Evolutionary conservation across 2,888 invertebrate genomes (phyloP).

Genomic region (Lasioglossum villosulum): DNA sequence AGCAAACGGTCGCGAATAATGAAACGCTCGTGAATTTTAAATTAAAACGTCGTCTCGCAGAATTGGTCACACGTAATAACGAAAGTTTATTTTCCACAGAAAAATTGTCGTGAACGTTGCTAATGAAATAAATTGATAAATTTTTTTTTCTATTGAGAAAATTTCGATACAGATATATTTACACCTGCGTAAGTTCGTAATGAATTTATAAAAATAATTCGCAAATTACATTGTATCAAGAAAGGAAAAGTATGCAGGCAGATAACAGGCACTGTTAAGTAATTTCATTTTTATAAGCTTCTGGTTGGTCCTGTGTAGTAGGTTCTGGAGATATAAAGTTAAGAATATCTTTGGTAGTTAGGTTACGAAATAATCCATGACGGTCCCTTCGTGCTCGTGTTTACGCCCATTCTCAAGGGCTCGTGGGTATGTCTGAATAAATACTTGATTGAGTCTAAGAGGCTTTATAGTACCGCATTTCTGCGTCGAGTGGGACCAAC

Average conservation of each 20-base stretch:
- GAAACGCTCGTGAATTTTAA: conserved; percentile 4
- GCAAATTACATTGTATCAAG: neutral
- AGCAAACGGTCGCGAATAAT: conserved; percentile 4
- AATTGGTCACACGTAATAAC: neutral
- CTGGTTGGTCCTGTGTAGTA: neutral
- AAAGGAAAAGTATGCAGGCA: neutral
- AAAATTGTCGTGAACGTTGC: neutral
- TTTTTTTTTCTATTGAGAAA: neutral
- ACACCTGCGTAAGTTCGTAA: neutral
- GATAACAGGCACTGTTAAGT: neutral
- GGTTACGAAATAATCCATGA: neutral
- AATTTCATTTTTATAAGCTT: neutral
- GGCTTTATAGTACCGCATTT: conserved; percentile 68
- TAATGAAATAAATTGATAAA: neutral
- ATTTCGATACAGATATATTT: neutral
- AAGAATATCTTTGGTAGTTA: neutral
- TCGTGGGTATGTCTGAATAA: conserved; percentile 63
- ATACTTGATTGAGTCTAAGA: conserved; percentile 76
- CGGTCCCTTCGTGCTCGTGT: neutral
- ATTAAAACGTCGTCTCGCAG: neutral
- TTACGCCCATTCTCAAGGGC: neutral
- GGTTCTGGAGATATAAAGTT: neutral
- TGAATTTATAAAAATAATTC: too few species aligned
- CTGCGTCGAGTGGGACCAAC: conserved; percentile 68
- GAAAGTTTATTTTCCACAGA: neutral